Evolutionary conservation across 1,140 invertebrate species (phyloP).

Genomic region (Vanessa atalanta): DNA sequence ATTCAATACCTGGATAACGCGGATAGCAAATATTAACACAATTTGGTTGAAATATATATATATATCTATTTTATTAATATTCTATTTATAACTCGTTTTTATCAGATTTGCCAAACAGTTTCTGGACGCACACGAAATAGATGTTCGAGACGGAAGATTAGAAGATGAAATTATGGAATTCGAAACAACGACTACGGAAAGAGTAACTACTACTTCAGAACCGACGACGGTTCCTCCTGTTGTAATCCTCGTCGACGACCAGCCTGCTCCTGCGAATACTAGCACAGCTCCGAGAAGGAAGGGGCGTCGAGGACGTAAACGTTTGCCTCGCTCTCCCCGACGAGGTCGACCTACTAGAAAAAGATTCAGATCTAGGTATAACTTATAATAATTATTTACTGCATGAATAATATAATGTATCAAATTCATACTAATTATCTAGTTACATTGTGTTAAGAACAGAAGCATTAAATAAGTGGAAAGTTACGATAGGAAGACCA

Average conservation of each 20-base stretch:
- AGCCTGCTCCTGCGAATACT: conserved; percentile 67
- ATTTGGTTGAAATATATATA: no score
- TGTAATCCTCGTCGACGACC: conserved; percentile 74
- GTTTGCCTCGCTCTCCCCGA: conserved; percentile 66
- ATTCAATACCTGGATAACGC: no score
- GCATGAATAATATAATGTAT: no score
- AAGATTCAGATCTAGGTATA: conserved; percentile 73
- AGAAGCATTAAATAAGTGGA: no score
- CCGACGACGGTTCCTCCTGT: conserved; percentile 61
- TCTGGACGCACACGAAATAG: conserved; percentile 90
- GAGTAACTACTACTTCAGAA: conserved; percentile 49
- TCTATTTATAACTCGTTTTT: conserved; percentile 11
- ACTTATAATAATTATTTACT: neutral
- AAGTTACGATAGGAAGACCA: no score
- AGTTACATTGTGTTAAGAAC: no score
- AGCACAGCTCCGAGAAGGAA: conserved; percentile 66
- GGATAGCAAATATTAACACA: no score
- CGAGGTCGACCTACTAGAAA: conserved; percentile 72
- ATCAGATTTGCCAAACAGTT: conserved; percentile 88
- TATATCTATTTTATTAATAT: no score
- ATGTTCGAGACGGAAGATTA: conserved; percentile 88
- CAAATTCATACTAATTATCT: no score
- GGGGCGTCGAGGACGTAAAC: conserved; percentile 62
- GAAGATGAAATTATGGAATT: conserved; percentile 81
- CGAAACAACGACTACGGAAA: conserved; percentile 57